Evolutionary conservation across 2,888 invertebrate genomes (phyloP), one percentile per base, ranked within the genome.

Genomic region (Heteropelma amictum): DNA sequence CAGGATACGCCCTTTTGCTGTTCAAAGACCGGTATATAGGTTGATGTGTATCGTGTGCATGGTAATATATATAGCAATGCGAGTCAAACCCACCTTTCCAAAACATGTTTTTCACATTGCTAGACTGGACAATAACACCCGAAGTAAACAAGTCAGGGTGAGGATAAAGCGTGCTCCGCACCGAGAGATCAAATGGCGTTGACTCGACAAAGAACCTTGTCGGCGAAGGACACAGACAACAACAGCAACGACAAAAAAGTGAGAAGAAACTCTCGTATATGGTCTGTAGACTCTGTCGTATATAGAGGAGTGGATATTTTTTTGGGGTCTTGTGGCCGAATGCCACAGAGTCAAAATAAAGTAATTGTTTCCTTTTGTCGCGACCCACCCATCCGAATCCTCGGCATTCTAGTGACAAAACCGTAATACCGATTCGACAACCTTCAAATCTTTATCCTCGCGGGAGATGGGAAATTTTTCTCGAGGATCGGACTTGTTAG

Each of bases 291-390:
- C 47, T 26, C 23, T 23, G 23, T 30, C 17, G 17, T 26, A 12
- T 40, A 14, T 8, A 49, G 6, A 10, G 42, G 30, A 40, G 40
- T 28, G 30, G 6, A 60, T 42, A 45, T 60, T 61, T 64, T 26
- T 64, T 8, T 67, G 12, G 23, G 49, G 12, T 19, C 17, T 49
- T 23, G 38, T 45, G 61, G 61, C 30, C 51, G 28, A 51, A 68
- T 21, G 84, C 84, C 85, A 81, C 83, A 84, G 84, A 86, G 86
- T 87, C 87, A 87, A 87, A 87, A 87, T 87, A 87, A 84, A 85
- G 82, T 84, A 82, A 85, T 87, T 87, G 86, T 87, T 81, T 68
- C 60, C 73, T 79, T 79, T 86, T 85, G 81, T 84, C 40, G 49
- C 10, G 56, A 54, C 47, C 14, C 17, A 26, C 35, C 23, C 38